Evolutionary conservation across 2,113 vertebrate species (phyloP).

Genomic region (Romanogobio albipinnatus): DNA sequence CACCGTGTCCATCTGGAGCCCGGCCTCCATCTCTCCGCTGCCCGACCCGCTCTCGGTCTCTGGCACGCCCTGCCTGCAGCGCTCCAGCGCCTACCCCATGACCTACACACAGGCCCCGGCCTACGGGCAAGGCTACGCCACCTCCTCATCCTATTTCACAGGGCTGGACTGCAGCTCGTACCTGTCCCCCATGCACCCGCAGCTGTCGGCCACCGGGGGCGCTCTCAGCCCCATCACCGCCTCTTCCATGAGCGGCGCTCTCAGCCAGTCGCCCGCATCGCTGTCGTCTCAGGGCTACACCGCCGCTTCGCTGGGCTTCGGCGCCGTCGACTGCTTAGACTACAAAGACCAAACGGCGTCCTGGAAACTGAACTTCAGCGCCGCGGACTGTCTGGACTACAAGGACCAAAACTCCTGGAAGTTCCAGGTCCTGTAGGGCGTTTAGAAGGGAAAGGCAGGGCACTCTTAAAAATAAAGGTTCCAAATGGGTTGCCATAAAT

Average conservation of each 20-base stretch:
- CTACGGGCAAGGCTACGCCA: constrained; percentile 81
- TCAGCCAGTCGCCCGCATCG: constrained; percentile 82
- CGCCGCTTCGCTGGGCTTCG: constrained; percentile 79
- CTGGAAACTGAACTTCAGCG: constrained; percentile 88
- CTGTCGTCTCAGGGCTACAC: constrained; percentile 83
- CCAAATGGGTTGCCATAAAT: neutral
- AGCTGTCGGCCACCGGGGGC: constrained; percentile 80
- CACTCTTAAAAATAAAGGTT: neutral
- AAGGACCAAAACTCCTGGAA: constrained; percentile 92
- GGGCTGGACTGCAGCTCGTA: constrained; percentile 87
- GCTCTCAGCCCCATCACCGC: constrained; percentile 83
- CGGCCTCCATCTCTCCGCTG: constrained; percentile 84
- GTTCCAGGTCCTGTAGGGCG: constrained; percentile 85
- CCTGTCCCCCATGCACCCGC: constrained; percentile 87
- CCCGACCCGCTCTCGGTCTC: constrained; percentile 79
- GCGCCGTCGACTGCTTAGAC: constrained; percentile 84
- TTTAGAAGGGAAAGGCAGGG: neutral
- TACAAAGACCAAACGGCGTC: constrained; percentile 84
- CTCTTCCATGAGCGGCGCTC: constrained; percentile 79
- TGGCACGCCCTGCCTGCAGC: constrained; percentile 78
- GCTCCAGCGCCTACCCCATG: constrained; percentile 79
- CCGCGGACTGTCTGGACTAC: constrained; percentile 88
- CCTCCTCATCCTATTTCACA: constrained; percentile 83
- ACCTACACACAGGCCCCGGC: constrained; percentile 82
- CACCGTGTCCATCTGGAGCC: constrained; percentile 87